Evolutionary conservation across 2,113 vertebrate genomes (phyloP), one percentile per base, ranked within the genome.

Genomic region (Muscicapa adusta): DNA sequence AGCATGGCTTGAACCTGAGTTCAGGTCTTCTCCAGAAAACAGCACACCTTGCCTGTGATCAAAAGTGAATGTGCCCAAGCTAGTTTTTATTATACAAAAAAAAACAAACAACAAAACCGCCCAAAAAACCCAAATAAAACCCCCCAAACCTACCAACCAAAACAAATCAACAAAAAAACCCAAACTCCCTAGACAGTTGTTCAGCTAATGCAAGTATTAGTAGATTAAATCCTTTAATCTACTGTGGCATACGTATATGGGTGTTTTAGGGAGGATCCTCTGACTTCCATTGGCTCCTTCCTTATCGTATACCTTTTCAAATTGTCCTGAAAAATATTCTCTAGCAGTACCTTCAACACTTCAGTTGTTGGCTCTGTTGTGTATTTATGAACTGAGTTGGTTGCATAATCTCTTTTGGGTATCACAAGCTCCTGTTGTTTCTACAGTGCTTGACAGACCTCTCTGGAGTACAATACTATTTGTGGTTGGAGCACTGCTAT

Each of bases 361-460:
- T 74, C 31, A 58, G 48, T 83, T 87, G 73, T 89, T 94, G 90
- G 70, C 79, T 80, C 0, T 65, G 66, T 87, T 79, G 77, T 74
- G 65, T 75, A 34, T 91, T 83, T 85, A 36, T 77, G 45, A 85
- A 25, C 7, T 28, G 61, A 88, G 40, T 45, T 83, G 31, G 18
- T 83, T 58, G 45, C 66, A 83, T 84, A 26, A 76, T 71, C 77
- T 76, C n/a, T 23, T 84, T 50, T 5, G 28, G 65, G 53, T 73
- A 83, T 57, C 56, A 0, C 38, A 60, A 68, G 85, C 77, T 87
- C 16, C 86, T 89, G 33, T 56, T 77, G 33, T 33, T 82, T 53
- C 48, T 26, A 48, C n/a, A n/a, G n/a, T n/a, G n/a, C 54, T 75
- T 88, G 61, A 94, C 47, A 26, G 90, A 91, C 61, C 89, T 85